These are phyloP conservation scores for Eristalis tenax DNA, from an alignment of 2,888 invertebrate species.

Conservation along the genomic window DNA sequence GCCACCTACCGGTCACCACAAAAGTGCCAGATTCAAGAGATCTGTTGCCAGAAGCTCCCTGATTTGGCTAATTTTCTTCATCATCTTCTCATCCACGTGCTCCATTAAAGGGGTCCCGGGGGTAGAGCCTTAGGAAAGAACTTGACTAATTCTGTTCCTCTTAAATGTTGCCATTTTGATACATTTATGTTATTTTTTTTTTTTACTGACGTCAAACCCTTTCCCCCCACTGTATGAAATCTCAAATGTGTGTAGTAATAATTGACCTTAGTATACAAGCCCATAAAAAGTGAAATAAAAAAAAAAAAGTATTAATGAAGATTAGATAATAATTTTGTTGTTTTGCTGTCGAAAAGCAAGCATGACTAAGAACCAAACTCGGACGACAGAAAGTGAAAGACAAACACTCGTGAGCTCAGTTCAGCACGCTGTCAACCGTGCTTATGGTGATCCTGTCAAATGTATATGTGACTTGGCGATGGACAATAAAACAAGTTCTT, in stretches of 20 bases:
- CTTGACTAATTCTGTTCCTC: too few relatives aligned
- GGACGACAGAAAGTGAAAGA: not conserved
- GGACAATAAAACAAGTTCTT: conserved; percentile 21
- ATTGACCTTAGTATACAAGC: not conserved
- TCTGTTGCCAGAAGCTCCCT: too few relatives aligned
- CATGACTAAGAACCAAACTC: not conserved
- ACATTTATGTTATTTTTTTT: not conserved
- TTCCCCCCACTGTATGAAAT: not conserved
- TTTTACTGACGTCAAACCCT: not conserved
- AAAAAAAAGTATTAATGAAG: not conserved
- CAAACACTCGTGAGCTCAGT: not conserved
- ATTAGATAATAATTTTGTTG: conserved; percentile 15
- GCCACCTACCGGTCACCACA: too few relatives aligned
- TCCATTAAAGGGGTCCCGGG: too few relatives aligned
- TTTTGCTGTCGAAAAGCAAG: not conserved
- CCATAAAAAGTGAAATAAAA: not conserved
- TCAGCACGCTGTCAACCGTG: too few relatives aligned
- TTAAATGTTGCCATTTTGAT: too few relatives aligned
- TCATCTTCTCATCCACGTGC: too few relatives aligned
- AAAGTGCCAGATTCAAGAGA: too few relatives aligned
- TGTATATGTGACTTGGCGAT: not conserved
- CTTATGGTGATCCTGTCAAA: not conserved
- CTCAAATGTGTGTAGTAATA: not conserved
- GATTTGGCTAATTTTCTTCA: too few relatives aligned
- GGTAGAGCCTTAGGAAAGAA: too few relatives aligned